A percentile compares a stretch with the other conserved stretches of the same genome.
These are phyloP conservation scores for Agapostemon virescens DNA, from an alignment of 2,888 invertebrate species.

Conservation along the genomic window DNA sequence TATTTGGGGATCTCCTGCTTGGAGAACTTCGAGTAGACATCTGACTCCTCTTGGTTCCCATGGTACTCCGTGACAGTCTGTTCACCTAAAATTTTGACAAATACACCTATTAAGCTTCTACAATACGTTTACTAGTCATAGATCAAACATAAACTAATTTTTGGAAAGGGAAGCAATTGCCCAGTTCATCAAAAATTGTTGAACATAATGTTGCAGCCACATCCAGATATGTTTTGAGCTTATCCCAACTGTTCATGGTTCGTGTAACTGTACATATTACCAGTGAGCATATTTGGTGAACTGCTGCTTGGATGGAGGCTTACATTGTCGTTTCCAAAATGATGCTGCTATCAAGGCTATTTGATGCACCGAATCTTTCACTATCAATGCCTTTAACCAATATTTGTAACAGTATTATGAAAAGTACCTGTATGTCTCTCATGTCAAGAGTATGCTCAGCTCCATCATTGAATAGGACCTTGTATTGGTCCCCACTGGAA, in stretches of 20 bases:
- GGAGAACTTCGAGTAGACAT: slow-evolving; percentile 72
- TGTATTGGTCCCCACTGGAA: slow-evolving; percentile 69
- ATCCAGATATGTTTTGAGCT: no score
- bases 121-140: no score
- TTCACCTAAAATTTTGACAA: slow-evolving; percentile 56
- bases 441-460: slow-evolving; percentile 68
- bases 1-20: slow-evolving; percentile 67
- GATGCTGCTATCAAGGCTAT: not conserved
- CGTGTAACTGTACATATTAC: no score
- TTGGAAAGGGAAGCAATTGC: no score
- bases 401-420: not conserved
- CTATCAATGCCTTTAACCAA: no score
- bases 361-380: no score
- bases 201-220: no score
- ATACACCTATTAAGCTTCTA: not conserved
- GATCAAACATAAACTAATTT: no score
- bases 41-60: slow-evolving; percentile 62
- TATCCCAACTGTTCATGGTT: no score
- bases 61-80: slow-evolving; percentile 72
- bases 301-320: no score
- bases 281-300: no score
- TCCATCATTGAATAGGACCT: slow-evolving; percentile 73
- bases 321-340: not conserved
- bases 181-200: no score
- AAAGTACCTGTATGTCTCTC: slow-evolving; percentile 70